Percentiles rank a stretch among this genome's conserved stretches.
Conservation (phyloP, 2,113 vertebrate genomes). For the Dasyurus viverrinus region DNA sequence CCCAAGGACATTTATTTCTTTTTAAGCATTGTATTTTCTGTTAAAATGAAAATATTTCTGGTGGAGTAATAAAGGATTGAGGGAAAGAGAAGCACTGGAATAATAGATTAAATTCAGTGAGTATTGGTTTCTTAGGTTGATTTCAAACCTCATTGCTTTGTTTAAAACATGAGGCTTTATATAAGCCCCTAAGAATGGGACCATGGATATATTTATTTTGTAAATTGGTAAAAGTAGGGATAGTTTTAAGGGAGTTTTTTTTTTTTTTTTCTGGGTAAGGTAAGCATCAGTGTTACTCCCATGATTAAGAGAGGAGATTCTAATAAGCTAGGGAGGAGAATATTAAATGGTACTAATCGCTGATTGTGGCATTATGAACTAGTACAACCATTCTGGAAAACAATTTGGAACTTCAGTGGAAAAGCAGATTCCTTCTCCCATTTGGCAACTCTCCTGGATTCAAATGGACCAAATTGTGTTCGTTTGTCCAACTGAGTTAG, state of each 20-base stretch:
- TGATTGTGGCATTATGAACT: no score
- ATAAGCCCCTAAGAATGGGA: not conserved
- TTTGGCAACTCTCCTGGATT: slow-evolving; percentile 90
- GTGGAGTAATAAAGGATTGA: not conserved
- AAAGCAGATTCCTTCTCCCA: slow-evolving; percentile 87
- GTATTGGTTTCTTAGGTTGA: not conserved
- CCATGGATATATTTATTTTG: not conserved
- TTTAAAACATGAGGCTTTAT: not conserved
- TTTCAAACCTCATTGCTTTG: not conserved
- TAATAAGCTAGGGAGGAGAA: not conserved
- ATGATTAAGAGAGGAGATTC: not conserved
- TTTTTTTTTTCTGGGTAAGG: not conserved
- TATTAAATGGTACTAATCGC: no score
- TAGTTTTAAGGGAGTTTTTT: not conserved
- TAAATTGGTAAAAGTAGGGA: not conserved
- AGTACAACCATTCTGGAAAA: no score
- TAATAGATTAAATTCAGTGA: not conserved
- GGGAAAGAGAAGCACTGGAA: not conserved
- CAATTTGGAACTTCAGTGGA: slow-evolving; percentile 94
- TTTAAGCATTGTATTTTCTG: not conserved
- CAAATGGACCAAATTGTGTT: slow-evolving; percentile 96
- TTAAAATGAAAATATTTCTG: not conserved
- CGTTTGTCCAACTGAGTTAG: slow-evolving; percentile 92
- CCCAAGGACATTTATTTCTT: not conserved
- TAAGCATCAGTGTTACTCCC: not conserved